Evolutionary conservation across 2,888 invertebrate species (phyloP), one percentile per base, ranked within the genome.

Genomic region (Hipparchia semele): DNA sequence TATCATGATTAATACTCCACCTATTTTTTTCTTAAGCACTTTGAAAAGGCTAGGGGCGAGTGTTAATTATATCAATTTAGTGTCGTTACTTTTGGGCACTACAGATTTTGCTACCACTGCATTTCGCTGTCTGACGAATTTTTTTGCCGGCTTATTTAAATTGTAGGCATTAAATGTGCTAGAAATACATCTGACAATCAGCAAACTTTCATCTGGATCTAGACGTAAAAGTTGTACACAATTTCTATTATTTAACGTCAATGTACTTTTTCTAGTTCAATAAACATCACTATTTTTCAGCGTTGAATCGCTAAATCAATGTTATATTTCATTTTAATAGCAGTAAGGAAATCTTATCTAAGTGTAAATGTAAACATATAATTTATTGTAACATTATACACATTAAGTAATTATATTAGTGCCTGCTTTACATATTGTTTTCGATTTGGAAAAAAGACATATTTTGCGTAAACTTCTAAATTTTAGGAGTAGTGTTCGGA

Each of bases 361-460:
- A 86, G 82, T 90, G 87, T 92, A 91, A 89, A 90, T 90, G 86
- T 89, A 90, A 90, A 90, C 84, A 90, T 89, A 90, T 92, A 92
- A 93, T 92, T 93, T 93, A 93, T 93, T 93, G 86, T 92, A 90
- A 87, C 86, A 84, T 88, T 90, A 89, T 91, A 92, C 87, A 89
- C 83, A 83, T 83, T 90, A 90, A 89, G 90, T 91, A 87, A 90
- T 68, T 49, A 90, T 84, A 86, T 91, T 93, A 93, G 94, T 93
- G 93, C 94, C 94, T 94, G 93, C 92, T 93, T 92, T 85, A 89
- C 86, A 89, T 83, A 83, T 89, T 85, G 88, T 86, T 83, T 83
- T 90, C 86, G 87, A 81, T 83, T 82, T 79, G 82, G 81, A 87
- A 90, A 39, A 91, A 93, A 93, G 92, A 94, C 91, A 93, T 91